These are phyloP conservation scores for Poeciliopsis infans DNA, from an alignment of 2,797 vertebrate species.

Conservation along the genomic window DNA sequence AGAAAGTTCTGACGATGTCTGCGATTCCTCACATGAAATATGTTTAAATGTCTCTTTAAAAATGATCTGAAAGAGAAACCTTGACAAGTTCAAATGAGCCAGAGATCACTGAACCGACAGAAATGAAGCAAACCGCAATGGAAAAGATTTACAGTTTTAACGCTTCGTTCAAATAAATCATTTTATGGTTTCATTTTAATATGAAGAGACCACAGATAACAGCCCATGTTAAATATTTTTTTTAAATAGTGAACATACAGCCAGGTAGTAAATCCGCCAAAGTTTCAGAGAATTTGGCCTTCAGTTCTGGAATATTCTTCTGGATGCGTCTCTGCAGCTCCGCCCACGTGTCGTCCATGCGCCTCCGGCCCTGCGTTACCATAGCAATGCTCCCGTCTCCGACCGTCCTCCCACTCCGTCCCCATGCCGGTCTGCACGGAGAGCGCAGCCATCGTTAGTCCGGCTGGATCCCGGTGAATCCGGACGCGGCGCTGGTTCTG, in stretches of 20 bases:
- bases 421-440: neutral
- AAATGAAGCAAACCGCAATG: neutral
- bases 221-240: neutral
- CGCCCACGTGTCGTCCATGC: neutral
- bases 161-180: neutral
- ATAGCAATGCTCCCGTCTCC: slow-evolving; percentile 4
- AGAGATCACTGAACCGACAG: neutral
- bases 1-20: neutral
- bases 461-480: slow-evolving; percentile 34
- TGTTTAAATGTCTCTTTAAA: neutral
- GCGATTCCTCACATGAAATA: neutral
- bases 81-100: neutral
- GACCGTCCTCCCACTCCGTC: slow-evolving; percentile 27
- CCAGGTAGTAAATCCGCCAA: neutral
- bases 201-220: neutral
- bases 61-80: neutral
- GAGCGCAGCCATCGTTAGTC: neutral
- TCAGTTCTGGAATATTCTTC: neutral
- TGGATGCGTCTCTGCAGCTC: neutral
- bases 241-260: neutral
- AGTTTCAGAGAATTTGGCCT: neutral
- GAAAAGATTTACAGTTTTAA: neutral
- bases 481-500: slow-evolving; percentile 27
- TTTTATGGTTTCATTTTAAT: neutral
- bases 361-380: slow-evolving; percentile 2